Base-by-base conservation (phyloP, 1,140 invertebrate species). In the Sycobia sp. region DNA sequence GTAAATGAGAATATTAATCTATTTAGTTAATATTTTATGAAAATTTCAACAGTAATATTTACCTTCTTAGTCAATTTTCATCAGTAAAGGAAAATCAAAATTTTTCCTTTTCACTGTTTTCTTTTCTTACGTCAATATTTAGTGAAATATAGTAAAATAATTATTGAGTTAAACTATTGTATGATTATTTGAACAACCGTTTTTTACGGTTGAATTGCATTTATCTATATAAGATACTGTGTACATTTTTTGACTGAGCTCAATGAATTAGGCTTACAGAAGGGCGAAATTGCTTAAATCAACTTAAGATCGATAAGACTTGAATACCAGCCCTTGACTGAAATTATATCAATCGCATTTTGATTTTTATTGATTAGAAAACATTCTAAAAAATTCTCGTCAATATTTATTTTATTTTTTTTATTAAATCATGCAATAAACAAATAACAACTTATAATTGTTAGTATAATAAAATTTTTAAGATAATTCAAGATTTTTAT, bases 181-280 rank as follows among this genome's bases (percentile, higher is more conserved):
- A n/a, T n/a, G n/a, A 61, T 46, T 36, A 54, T 46, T 61, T 53
- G 29, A 43, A 32, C 38, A 60, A 61, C 29, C 49, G 50, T 38
- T 46, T 16, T 18, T 51, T 32, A 27, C 59, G 59, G 41, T 61
- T 46, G 38, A 34, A 44, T 61, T 51, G 16, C 58, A 43, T 60
- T 62, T 49, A 62, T 62, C 18, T 38, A 38, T 25, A 41, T 53
- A 53, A 43, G 57, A 39, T 60, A 13, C 51, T 38, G 29, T 61
- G 53, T 27, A 54, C 34, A 58, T 38, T 54, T 46, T 54, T 54
- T 62, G 50, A 61, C 58, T 61, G 58, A 61, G 58, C 58, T 49
- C 58, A 53, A 34, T 4, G 11, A 43, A 60, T 61, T 51, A 61
- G 58, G 58, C 58, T 53, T 61, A 61, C 39, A 34, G 53, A 46